Conservation (phyloP, 2,113 vertebrate genomes). For the Chionomys nivalis region DNA sequence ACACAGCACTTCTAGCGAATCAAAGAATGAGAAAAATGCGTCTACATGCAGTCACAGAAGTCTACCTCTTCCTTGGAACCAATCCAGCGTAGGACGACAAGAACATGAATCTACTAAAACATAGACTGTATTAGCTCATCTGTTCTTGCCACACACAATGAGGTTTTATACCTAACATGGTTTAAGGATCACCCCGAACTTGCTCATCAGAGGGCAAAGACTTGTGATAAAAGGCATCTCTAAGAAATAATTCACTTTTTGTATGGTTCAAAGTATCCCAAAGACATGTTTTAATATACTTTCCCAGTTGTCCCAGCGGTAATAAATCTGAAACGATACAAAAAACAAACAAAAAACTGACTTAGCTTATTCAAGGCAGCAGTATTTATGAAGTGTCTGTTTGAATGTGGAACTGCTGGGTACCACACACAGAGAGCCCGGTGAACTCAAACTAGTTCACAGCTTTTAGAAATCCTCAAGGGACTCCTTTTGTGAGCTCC, state of each 20-base stretch:
- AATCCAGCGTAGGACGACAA: not conserved
- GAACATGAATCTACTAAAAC: slow-evolving; percentile 21
- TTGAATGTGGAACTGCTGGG: slow-evolving; percentile 36
- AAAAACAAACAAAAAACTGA: not conserved
- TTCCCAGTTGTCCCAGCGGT: slow-evolving; percentile 20
- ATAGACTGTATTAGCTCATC: not conserved
- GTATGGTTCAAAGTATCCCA: not conserved
- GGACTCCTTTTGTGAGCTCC: slow-evolving; percentile 32
- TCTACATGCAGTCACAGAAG: not conserved
- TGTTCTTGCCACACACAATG: slow-evolving; percentile 19
- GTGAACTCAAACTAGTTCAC: not conserved
- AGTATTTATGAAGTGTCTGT: slow-evolving; percentile 52
- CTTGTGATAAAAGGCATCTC: not conserved
- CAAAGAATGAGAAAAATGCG: slow-evolving; percentile 36
- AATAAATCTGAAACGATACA: not conserved
- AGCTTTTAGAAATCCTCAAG: not conserved
- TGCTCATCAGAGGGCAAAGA: slow-evolving; percentile 25
- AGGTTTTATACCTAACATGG: slow-evolving; percentile 6
- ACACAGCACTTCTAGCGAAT: not conserved
- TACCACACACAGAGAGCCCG: slow-evolving; percentile 7
- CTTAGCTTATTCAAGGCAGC: not conserved
- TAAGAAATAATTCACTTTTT: slow-evolving; percentile 45
- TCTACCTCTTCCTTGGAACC: not conserved
- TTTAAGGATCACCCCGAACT: not conserved
- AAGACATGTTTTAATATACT: slow-evolving; percentile 16